Evolutionary conservation across 2,113 vertebrate species (phyloP).

Genomic region (Phyllopteryx taeniolatus): DNA sequence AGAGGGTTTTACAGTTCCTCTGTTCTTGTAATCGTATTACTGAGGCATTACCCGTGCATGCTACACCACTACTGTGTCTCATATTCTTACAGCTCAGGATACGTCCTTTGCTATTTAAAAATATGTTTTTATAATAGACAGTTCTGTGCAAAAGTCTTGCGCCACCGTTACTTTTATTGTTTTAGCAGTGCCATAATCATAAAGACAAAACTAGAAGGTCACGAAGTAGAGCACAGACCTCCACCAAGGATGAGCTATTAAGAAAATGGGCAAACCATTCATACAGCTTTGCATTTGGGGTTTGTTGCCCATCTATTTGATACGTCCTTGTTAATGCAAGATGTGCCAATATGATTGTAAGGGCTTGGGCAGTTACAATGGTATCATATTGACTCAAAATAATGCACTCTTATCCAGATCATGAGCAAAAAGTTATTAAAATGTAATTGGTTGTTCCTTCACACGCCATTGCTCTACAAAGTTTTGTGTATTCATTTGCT

Average conservation of each 20-base stretch:
- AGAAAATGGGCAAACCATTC: background rate
- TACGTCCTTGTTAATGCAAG: background rate
- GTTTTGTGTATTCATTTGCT: too few relatives aligned
- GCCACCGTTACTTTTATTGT: background rate
- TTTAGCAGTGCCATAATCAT: background rate
- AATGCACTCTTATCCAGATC: background rate
- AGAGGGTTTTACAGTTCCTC: background rate
- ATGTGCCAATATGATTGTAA: background rate
- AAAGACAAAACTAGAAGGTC: background rate
- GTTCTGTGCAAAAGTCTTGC: background rate
- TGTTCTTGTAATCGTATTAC: conserved; percentile 8
- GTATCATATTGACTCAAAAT: background rate
- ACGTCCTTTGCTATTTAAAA: background rate
- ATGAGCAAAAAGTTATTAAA: background rate
- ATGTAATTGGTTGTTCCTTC: too few relatives aligned
- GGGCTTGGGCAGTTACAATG: background rate
- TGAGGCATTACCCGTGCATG: conserved; percentile 13
- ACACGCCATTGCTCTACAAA: too few relatives aligned
- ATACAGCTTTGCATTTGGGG: background rate
- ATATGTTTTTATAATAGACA: background rate
- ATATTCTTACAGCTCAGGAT: conserved; percentile 12
- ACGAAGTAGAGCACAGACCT: background rate
- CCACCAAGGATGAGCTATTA: background rate
- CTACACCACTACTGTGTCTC: conserved; percentile 22
- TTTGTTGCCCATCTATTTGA: background rate